Conservation (phyloP, 2,797 vertebrate species). For the Loriculus beryllinus region DNA sequence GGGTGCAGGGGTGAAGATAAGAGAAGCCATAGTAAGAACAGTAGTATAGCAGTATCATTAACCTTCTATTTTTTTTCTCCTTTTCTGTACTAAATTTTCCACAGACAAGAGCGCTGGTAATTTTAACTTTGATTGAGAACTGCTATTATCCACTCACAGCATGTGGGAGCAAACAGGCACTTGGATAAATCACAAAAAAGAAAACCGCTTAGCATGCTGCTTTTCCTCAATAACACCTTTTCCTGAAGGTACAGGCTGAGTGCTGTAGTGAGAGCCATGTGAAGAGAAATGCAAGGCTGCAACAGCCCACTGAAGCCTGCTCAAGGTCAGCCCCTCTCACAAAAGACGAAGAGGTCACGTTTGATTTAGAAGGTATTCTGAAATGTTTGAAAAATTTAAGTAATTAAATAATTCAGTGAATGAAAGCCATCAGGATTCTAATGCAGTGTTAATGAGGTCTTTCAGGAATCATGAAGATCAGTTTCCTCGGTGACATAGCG, state of each 20-base stretch:
- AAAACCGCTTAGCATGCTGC: constrained; percentile 32
- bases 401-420: constrained; percentile 55
- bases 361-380: constrained; percentile 39
- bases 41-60: constrained; percentile 20
- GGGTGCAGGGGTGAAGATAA: background rate
- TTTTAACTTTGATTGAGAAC: constrained; percentile 63
- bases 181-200: constrained; percentile 44
- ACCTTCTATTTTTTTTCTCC: background rate
- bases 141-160: constrained; percentile 58
- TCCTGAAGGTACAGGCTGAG: constrained; percentile 27
- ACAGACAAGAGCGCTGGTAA: constrained; percentile 39
- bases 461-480: background rate
- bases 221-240: constrained; percentile 43
- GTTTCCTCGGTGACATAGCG: background rate
- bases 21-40: background rate
- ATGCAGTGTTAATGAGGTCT: constrained; percentile 44
- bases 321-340: constrained; percentile 1
- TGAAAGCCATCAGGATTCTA: constrained; percentile 27
- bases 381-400: constrained; percentile 51
- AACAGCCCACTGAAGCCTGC: background rate
- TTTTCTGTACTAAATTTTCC: constrained; percentile 15
- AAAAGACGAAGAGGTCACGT: background rate
- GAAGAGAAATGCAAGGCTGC: constrained; percentile 7
- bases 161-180: constrained; percentile 52
- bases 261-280: background rate